Conservation (phyloP, 1,140 invertebrate species). For the Helicoverpa armigera region DNA sequence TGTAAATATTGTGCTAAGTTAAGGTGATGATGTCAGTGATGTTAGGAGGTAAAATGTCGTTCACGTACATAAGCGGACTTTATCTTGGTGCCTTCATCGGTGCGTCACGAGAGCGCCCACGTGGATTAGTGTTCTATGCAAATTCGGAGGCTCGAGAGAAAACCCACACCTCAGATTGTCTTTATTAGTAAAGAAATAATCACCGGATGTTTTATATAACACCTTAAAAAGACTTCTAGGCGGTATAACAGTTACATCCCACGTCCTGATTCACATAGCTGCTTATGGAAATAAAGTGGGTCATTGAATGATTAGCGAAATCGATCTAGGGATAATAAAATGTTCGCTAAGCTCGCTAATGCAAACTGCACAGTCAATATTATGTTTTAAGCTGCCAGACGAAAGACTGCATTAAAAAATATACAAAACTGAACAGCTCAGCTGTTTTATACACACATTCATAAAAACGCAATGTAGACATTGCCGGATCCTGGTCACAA, state of each 20-base stretch:
- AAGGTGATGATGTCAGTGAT: conserved; percentile 72
- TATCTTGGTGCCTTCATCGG: conserved; percentile 50
- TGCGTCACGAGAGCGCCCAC: conserved; percentile 69
- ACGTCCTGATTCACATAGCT: conserved; percentile 31
- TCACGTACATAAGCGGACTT: conserved; percentile 59
- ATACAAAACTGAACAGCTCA: no score
- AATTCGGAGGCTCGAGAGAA: conserved; percentile 54
- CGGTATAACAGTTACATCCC: conserved; percentile 34
- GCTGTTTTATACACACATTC: no score
- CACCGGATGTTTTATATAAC: conserved; percentile 60
- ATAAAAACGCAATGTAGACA: no score
- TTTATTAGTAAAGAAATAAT: conserved; percentile 63
- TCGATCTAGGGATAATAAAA: background rate
- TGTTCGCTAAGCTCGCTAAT: conserved; percentile 1
- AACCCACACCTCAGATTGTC: conserved; percentile 26
- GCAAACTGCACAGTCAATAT: no score
- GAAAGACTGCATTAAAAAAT: no score
- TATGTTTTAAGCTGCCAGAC: no score
- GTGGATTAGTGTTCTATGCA: conserved; percentile 59
- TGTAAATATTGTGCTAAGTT: conserved; percentile 67
- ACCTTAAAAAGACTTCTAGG: conserved; percentile 6
- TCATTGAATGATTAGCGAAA: conserved; percentile 24
- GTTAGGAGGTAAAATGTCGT: conserved; percentile 70
- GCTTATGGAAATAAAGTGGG: conserved; percentile 40
- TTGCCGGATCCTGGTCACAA: no score